phyloP scores from a whole-genome alignment of 2,797 vertebrate species.

The Rachycentron canadum region DNA sequence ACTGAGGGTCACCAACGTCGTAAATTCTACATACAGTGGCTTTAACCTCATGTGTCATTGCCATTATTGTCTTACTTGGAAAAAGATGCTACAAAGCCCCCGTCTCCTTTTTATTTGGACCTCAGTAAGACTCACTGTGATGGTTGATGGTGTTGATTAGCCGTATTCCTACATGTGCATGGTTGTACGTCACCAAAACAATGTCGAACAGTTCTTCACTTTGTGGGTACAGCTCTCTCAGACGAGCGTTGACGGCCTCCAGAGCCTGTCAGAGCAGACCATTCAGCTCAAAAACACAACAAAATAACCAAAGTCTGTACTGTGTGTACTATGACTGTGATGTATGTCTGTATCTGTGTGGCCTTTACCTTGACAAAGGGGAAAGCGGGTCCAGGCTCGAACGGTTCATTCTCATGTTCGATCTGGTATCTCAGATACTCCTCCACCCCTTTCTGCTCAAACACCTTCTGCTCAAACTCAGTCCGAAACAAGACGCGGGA shows the following conservation, averaged over 20 bases:
- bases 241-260: slow-evolving; percentile 90
- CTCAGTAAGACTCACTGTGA: slow-evolving; percentile 87
- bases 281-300: slow-evolving; percentile 14
- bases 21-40: neutral
- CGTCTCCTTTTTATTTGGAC: accelerated
- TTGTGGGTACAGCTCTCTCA: slow-evolving; percentile 92
- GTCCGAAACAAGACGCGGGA: slow-evolving; percentile 96
- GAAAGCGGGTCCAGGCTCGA: slow-evolving; percentile 94
- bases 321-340: no score
- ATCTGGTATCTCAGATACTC: slow-evolving; percentile 95
- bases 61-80: neutral
- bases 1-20: neutral
- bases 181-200: slow-evolving; percentile 97
- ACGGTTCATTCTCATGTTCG: slow-evolving; percentile 95
- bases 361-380: slow-evolving; percentile 93
- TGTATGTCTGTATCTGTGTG: neutral
- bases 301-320: neutral
- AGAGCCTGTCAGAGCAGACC: slow-evolving; percentile 87
- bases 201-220: slow-evolving; percentile 97
- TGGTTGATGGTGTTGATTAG: slow-evolving; percentile 99
- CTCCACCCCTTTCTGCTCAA: slow-evolving; percentile 91
- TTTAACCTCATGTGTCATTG: neutral
- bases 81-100: neutral
- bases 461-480: slow-evolving; percentile 94
- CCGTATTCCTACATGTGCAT: slow-evolving; percentile 95